These are phyloP conservation scores for Diacarnus erythraeanus DNA, from an alignment of 37 sponge, comb jelly and placozoan genomes.

Conservation along the genomic window DNA sequence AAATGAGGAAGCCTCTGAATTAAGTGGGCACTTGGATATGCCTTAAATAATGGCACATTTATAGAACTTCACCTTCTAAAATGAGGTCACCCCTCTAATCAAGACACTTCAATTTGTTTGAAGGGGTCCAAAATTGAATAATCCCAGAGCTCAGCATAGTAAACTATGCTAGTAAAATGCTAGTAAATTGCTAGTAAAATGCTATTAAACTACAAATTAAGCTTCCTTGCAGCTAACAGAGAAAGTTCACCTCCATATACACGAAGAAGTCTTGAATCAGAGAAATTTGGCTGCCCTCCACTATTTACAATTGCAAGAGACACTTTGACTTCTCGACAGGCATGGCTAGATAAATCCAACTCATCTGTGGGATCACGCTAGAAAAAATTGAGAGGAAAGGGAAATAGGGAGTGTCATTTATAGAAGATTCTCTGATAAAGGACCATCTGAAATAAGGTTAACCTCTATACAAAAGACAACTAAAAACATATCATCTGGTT, in stretches of 20 bases:
- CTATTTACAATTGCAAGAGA: neutral
- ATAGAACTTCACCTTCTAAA: too few relatives aligned
- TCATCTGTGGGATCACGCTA: neutral
- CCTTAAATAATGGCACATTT: too few relatives aligned
- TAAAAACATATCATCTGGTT: neutral
- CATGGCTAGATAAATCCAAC: neutral
- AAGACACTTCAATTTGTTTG: too few relatives aligned
- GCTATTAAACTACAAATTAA: neutral
- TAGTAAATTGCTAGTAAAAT: neutral
- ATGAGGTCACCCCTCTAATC: too few relatives aligned
- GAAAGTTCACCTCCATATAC: neutral
- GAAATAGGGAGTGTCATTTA: neutral
- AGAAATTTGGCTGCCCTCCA: neutral
- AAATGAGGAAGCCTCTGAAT: too few relatives aligned
- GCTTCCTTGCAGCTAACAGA: too few relatives aligned
- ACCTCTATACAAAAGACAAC: neutral
- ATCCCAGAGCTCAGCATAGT: too few relatives aligned
- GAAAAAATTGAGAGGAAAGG: neutral
- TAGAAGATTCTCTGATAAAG: neutral
- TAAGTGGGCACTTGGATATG: too few relatives aligned
- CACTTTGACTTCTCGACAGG: neutral
- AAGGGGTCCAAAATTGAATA: too few relatives aligned
- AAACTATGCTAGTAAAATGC: neutral
- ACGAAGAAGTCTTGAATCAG: neutral
- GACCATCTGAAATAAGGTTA: too few relatives aligned